Conservation (phyloP, 2,113 vertebrate species). For the Empidonax alnorum region DNA sequence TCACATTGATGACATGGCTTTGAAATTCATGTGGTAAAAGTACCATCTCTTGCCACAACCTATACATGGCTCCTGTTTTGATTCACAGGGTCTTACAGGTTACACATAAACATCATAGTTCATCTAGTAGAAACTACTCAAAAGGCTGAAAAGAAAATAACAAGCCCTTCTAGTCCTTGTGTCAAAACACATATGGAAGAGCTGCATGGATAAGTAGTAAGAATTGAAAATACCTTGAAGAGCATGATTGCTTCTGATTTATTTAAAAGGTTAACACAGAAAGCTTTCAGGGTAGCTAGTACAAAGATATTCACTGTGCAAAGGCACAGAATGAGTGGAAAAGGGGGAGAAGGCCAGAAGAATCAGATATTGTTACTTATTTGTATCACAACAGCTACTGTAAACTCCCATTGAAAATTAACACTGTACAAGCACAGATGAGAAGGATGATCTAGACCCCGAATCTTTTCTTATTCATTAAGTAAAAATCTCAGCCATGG, state of each 20-base stretch:
- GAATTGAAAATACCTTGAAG: neutral
- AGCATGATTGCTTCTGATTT: neutral
- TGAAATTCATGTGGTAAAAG: neutral
- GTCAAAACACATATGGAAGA: neutral
- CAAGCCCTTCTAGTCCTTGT: neutral
- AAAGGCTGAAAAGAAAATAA: neutral
- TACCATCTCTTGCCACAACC: neutral
- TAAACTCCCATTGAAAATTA: neutral
- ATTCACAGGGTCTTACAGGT: neutral
- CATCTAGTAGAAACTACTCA: neutral
- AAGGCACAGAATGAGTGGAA: neutral
- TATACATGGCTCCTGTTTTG: neutral
- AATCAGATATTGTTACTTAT: neutral
- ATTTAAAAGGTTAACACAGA: neutral
- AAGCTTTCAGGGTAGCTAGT: neutral
- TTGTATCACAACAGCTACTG: accelerated
- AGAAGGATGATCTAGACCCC: neutral
- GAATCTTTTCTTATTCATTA: neutral
- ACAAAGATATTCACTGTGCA: neutral
- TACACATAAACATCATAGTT: neutral
- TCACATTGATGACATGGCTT: accelerated
- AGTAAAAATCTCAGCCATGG: neutral
- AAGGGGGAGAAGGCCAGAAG: neutral
- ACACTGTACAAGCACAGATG: neutral
- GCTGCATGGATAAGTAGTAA: neutral